Percentiles rank a stretch among this genome's conserved stretches.
Conservation (phyloP, 2,113 vertebrate species). For the Corydoras sp. region DNA sequence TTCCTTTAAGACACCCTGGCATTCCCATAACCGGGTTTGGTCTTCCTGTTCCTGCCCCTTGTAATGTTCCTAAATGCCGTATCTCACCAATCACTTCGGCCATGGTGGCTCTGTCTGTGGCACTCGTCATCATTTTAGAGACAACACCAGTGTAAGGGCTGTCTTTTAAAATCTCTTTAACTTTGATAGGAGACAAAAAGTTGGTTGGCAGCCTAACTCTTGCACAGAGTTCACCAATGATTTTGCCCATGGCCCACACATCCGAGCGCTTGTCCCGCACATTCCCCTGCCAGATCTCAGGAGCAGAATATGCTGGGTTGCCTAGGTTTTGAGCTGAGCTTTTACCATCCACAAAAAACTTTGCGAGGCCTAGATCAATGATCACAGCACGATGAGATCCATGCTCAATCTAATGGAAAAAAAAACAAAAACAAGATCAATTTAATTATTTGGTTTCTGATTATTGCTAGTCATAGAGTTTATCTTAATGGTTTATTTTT, state of each 20-base stretch:
- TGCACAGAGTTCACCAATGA: conserved; percentile 62
- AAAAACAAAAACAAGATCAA: neutral
- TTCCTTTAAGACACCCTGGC: neutral
- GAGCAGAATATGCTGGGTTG: conserved; percentile 65
- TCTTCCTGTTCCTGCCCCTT: neutral
- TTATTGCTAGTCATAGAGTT: too few relatives aligned
- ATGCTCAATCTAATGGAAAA: conserved; percentile 59
- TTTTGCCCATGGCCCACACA: conserved; percentile 70
- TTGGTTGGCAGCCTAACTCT: conserved; percentile 56
- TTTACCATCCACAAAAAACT: conserved; percentile 57
- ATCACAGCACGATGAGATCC: conserved; percentile 63
- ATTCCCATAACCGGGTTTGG: neutral
- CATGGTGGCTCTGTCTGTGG: conserved; percentile 48
- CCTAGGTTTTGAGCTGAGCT: conserved; percentile 60
- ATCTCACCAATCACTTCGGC: conserved; percentile 52
- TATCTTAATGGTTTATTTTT: too few relatives aligned
- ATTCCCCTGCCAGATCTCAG: conserved; percentile 52
- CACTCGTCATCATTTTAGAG: conserved; percentile 52
- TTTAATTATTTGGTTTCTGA: neutral
- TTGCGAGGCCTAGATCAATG: conserved; percentile 68
- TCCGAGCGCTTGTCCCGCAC: conserved; percentile 60
- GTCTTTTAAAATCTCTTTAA: conserved; percentile 52
- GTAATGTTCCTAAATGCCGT: conserved; percentile 29
- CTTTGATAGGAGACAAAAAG: conserved; percentile 51
- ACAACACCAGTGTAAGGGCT: conserved; percentile 50